These are phyloP conservation scores for Argyrosomus japonicus DNA, from an alignment of 2,113 vertebrate genomes.

Conservation along the genomic window DNA sequence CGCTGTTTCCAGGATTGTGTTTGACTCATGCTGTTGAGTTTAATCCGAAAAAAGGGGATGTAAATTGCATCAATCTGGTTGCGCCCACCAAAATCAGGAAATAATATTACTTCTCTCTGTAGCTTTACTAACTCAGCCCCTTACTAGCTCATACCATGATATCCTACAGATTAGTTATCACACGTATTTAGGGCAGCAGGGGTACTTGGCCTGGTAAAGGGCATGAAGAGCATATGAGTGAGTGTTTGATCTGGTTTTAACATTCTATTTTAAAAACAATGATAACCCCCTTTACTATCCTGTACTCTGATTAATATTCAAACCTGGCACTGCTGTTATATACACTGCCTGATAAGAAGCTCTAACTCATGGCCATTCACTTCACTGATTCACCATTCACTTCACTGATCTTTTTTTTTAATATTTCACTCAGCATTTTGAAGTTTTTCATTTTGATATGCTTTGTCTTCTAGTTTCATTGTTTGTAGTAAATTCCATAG, in stretches of 20 bases:
- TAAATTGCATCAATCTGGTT: not conserved
- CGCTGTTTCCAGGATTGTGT: not conserved
- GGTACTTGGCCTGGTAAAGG: not conserved
- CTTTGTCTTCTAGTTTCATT: no score
- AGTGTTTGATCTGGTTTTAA: not conserved
- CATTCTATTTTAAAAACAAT: constrained; percentile 73
- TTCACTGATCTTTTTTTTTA: no score
- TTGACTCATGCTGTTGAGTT: not conserved
- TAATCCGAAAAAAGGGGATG: not conserved
- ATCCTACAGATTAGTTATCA: not conserved
- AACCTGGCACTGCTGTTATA: constrained; percentile 29
- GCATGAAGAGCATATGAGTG: not conserved
- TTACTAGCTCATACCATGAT: not conserved
- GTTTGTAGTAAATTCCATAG: no score
- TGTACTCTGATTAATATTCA: constrained; percentile 51
- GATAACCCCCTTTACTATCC: constrained; percentile 69
- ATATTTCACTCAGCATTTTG: no score
- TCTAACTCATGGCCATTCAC: not conserved
- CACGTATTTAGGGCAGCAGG: not conserved
- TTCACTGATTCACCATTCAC: no score
- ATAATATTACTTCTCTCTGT: not conserved
- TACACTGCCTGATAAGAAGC: constrained; percentile 16
- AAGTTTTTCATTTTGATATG: no score
- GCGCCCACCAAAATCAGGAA: not conserved
- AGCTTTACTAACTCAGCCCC: not conserved